Evolutionary conservation across 2,888 invertebrate genomes (phyloP).

Genomic region (Sussaba pulchella): DNA sequence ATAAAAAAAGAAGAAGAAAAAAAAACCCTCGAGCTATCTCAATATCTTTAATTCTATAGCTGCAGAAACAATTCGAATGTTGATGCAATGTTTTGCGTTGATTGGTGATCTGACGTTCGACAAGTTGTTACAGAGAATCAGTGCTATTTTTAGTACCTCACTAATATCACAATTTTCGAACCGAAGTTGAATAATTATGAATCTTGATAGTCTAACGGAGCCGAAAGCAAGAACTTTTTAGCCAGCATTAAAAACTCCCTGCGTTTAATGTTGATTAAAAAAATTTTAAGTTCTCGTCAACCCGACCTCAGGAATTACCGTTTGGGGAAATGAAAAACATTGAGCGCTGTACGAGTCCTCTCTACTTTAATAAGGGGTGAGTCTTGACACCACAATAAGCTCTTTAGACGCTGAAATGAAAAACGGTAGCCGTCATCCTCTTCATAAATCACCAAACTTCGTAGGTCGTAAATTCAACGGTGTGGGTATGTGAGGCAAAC

Average conservation of each 20-base stretch:
- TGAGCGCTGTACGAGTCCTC: constrained; percentile 9
- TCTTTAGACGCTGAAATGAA: constrained; percentile 56
- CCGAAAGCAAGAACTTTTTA: no score
- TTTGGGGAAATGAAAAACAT: not conserved
- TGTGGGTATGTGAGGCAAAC: not conserved
- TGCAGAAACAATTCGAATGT: no score
- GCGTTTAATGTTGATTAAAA: not conserved
- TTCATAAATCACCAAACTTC: constrained; percentile 31
- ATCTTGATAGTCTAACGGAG: no score
- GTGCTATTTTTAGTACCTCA: no score
- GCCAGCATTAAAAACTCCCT: no score
- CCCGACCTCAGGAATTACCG: not conserved
- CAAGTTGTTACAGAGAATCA: no score
- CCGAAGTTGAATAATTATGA: not conserved
- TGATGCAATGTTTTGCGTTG: no score
- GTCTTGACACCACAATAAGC: constrained; percentile 52
- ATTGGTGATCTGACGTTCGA: no score
- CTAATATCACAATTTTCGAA: no score
- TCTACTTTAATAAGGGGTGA: constrained; percentile 42
- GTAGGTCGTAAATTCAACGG: constrained; percentile 20
- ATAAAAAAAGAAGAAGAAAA: no score
- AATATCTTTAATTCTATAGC: no score
- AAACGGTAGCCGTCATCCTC: constrained; percentile 51
- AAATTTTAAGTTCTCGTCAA: not conserved
- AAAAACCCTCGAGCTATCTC: no score